Evolutionary conservation across 2,797 vertebrate species (phyloP), one percentile per base, ranked within the genome.

Genomic region (Gastrophryne carolinensis): DNA sequence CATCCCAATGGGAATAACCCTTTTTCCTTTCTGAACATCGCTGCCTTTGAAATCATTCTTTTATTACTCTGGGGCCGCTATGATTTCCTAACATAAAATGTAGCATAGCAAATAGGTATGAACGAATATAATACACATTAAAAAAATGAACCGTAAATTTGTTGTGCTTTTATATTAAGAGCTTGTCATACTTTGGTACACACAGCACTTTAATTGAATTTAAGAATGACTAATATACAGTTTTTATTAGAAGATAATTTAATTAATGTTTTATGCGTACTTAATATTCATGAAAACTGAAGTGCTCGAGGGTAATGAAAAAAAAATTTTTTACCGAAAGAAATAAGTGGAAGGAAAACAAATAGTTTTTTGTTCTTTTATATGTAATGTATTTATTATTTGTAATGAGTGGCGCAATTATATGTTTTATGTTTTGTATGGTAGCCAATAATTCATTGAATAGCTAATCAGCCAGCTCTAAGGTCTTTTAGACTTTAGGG

Each of bases 1-100:
- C 10, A 56, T 69, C 34, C 64, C 52, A 56, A 56, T 27, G 66
- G 66, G 53, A 53, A 41, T 69, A 24, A 69, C 34, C 52, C 66
- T 69, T 5, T 69, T 69, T 69, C 35, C 32, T 67, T n/a, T 69
- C 50, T 56, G 11, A 57, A 57, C 50, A 39, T 69, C 21, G 29
- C 15, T 21, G 9, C n/a, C 50, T 69, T 69, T 69, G 52, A 69
- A 69, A 69, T 57, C 8, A 27, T 4, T 15, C n/a, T 27, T 41
- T 69, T 29, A 26, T 17, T 29, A 54, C 52, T 17, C 52, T 7
- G n/a, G 34, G 10, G 10, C 9, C 12, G 60, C 37, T 64, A 41
- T 19, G 39, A 41, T 47, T 64, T 19, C 5, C n/a, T 41, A 44
- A 47, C 26, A 19, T 47, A 64, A 64, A 62, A 30, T 44, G 39